A percentile compares a stretch with the other conserved stretches of the same genome.
These are phyloP conservation scores for Mus minutoides DNA, from an alignment of 2,797 vertebrate genomes.

Conservation along the genomic window DNA sequence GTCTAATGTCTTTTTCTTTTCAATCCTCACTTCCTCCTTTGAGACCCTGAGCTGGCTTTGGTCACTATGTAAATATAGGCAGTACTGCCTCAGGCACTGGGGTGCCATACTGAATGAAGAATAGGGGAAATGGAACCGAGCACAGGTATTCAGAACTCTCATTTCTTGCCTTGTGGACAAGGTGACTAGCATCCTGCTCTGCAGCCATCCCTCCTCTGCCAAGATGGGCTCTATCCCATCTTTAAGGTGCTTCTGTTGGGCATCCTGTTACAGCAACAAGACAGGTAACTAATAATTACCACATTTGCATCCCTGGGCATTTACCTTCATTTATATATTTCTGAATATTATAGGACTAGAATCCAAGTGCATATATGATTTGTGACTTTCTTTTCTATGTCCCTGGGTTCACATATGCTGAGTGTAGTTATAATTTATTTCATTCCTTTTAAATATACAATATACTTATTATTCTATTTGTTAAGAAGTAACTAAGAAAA, in stretches of 20 bases:
- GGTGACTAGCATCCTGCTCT: neutral
- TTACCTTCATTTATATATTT: neutral
- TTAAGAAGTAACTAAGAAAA: constrained; percentile 33
- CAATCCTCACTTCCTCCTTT: too few relatives aligned
- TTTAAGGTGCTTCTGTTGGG: neutral
- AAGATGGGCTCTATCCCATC: neutral
- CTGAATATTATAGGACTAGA: constrained; percentile 17
- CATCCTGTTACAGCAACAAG: neutral
- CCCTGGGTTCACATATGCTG: neutral
- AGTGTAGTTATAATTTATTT: constrained; percentile 10
- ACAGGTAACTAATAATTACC: neutral
- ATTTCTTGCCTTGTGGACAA: neutral
- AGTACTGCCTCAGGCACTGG: neutral
- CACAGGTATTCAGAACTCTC: neutral
- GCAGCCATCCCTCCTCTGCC: neutral
- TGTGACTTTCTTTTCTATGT: constrained; percentile 29
- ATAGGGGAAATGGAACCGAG: neutral
- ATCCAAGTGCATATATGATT: neutral
- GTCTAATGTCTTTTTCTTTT: too few relatives aligned
- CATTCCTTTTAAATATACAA: constrained; percentile 37
- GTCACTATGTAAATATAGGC: too few relatives aligned
- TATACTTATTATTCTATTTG: neutral
- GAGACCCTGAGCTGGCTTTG: too few relatives aligned
- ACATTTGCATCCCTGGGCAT: neutral
- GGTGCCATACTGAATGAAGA: neutral